phyloP scores from a whole-genome alignment of 2,113 vertebrate genomes.

The Urocolius indicus region DNA sequence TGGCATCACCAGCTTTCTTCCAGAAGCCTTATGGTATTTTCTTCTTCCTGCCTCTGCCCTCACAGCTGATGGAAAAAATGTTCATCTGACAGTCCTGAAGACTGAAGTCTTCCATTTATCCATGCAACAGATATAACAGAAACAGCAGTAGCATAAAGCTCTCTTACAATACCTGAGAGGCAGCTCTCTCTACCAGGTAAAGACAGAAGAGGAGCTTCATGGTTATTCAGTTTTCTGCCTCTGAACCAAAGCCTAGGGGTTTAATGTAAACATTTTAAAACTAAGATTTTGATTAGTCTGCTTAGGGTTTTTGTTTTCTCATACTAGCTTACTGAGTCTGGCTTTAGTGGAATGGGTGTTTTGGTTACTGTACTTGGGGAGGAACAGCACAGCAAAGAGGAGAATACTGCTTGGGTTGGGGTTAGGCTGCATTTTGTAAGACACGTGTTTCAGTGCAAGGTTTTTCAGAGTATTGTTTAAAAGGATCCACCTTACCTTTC shows the following conservation, averaged over 20 bases:
- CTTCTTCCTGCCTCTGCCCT: neutral
- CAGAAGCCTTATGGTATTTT: neutral
- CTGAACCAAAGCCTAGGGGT: constrained; percentile 4
- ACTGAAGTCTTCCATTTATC: neutral
- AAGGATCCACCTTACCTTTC: constrained; percentile 80
- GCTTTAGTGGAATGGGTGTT: neutral
- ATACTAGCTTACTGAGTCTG: neutral
- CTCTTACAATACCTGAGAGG: neutral
- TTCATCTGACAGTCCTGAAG: neutral
- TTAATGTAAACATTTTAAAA: neutral
- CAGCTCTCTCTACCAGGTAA: neutral
- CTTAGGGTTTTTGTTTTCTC: neutral
- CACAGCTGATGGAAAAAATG: neutral
- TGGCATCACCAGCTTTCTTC: neutral
- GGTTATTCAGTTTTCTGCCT: neutral
- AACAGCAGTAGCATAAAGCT: neutral
- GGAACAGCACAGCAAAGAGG: neutral
- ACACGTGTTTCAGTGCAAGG: neutral
- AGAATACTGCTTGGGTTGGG: neutral
- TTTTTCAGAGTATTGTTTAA: neutral
- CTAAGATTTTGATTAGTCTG: neutral
- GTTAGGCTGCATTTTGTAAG: neutral
- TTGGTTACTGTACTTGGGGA: neutral
- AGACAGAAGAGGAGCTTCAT: neutral
- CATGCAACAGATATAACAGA: neutral